Percentiles rank a stretch among this genome's conserved stretches.
Evolutionary conservation across 2,797 vertebrate genomes (phyloP).

Genomic region (Diplodus sargus): DNA sequence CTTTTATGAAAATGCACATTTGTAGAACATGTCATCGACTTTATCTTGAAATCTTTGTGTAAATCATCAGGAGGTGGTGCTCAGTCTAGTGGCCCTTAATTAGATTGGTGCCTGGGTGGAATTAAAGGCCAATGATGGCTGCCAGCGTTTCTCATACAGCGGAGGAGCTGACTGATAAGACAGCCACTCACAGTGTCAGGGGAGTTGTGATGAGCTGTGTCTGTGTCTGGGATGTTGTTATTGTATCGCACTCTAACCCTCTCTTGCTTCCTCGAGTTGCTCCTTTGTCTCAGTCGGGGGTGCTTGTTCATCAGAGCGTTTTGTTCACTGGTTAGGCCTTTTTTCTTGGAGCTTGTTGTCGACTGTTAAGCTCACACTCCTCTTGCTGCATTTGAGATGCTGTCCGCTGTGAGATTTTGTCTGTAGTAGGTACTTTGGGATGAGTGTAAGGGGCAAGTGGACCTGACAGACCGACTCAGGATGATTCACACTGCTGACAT

Average conservation of each 20-base stretch:
- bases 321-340: constrained; percentile 22
- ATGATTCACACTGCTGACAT: constrained; percentile 65
- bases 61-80: constrained; percentile 68
- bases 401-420: constrained; percentile 54
- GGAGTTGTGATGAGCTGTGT: constrained; percentile 41
- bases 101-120: constrained; percentile 72
- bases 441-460: constrained; percentile 53
- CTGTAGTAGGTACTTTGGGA: constrained; percentile 52
- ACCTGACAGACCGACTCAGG: constrained; percentile 62
- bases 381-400: constrained; percentile 49
- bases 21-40: constrained; percentile 29
- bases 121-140: constrained; percentile 71
- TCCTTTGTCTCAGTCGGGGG: constrained; percentile 41
- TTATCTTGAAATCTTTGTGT: constrained; percentile 68
- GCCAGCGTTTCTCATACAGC: constrained; percentile 61
- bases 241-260: constrained; percentile 44
- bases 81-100: constrained; percentile 75
- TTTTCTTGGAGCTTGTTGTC: constrained; percentile 36
- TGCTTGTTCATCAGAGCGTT: constrained; percentile 59
- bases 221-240: constrained; percentile 50
- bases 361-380: constrained; percentile 48
- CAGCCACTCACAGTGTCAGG: constrained; percentile 51
- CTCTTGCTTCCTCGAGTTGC: constrained; percentile 38
- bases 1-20: neutral
- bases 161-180: constrained; percentile 59